phyloP scores from a whole-genome alignment of 2,888 invertebrate genomes.

The Orthosia gothica region DNA sequence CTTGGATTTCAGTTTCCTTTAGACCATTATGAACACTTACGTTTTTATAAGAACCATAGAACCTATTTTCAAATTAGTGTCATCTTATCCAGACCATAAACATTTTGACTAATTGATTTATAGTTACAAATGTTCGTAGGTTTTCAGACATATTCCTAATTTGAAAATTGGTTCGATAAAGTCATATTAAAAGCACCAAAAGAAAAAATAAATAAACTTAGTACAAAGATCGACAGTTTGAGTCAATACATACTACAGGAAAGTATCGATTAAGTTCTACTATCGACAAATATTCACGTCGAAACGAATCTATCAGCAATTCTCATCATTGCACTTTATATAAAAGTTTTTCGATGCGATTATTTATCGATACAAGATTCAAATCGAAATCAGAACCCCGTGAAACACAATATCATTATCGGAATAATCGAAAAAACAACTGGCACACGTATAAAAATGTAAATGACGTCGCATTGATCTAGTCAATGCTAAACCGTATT shows the following conservation, averaged over 20 bases:
- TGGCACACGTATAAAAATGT: conserved; percentile 58
- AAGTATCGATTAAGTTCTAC: conserved; percentile 26
- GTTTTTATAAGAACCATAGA: conserved; percentile 73
- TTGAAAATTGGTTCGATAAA: conserved; percentile 33
- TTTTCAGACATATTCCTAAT: conserved; percentile 15
- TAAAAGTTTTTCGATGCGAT: not conserved
- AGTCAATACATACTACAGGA: conserved; percentile 31
- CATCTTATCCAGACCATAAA: not conserved
- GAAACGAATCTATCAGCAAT: not conserved
- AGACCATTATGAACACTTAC: conserved; percentile 89
- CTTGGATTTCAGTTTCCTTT: conserved; percentile 81
- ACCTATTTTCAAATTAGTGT: conserved; percentile 26
- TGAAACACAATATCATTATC: conserved; percentile 24
- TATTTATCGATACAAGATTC: conserved; percentile 11
- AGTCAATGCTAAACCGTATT: conserved; percentile 34
- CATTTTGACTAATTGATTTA: conserved; percentile 1
- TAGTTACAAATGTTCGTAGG: conserved; percentile 2
- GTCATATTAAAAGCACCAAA: conserved; percentile 55
- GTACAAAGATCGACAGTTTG: conserved; percentile 51
- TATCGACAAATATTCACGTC: conserved; percentile 20
- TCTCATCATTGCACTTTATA: not conserved
- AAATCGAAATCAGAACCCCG: conserved; percentile 17
- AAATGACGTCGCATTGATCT: conserved; percentile 47
- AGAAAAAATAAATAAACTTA: conserved; percentile 51
- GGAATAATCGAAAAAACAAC: conserved; percentile 48